A percentile compares a stretch with the other conserved stretches of the same genome.
Conservation (phyloP, 2,797 vertebrate genomes). For the Acanthis flammea region DNA sequence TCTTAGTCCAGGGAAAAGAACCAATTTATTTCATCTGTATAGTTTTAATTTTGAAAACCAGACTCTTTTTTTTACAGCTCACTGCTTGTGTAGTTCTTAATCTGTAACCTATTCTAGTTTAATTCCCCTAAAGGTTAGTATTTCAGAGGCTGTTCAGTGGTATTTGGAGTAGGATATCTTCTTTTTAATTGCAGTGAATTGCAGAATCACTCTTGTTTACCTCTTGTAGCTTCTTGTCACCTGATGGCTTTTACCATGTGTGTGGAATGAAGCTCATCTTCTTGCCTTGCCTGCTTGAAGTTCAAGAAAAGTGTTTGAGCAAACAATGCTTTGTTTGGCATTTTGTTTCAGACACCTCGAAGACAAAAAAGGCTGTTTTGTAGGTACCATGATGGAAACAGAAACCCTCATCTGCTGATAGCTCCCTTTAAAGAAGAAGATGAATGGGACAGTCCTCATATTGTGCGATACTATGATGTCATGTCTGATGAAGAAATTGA, state of each 20-base stretch:
- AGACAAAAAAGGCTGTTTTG: slow-evolving; percentile 90
- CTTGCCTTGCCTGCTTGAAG: not conserved
- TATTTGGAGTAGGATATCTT: not conserved
- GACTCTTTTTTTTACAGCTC: not conserved
- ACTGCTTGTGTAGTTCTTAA: not conserved
- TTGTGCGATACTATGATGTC: slow-evolving; percentile 89
- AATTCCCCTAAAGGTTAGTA: not conserved
- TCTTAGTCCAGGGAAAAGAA: not conserved
- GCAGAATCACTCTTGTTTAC: not conserved
- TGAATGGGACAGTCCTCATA: slow-evolving; percentile 95
- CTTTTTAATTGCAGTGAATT: not conserved
- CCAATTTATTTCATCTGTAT: not conserved
- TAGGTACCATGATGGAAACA: slow-evolving; percentile 86
- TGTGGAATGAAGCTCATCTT: not conserved
- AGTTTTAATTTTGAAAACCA: not conserved
- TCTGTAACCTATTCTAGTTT: not conserved
- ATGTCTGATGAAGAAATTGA: slow-evolving; percentile 88
- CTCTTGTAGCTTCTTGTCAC: not conserved
- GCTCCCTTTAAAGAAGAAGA: slow-evolving; percentile 92
- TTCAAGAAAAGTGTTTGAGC: not conserved
- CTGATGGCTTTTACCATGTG: not conserved
- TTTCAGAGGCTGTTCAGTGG: not conserved
- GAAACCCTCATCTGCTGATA: slow-evolving; percentile 86
- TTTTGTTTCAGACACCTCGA: slow-evolving; percentile 77
- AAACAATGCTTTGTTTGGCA: not conserved